Evolutionary conservation across 2,797 vertebrate genomes (phyloP).

Genomic region (Xenentodon cancila): DNA sequence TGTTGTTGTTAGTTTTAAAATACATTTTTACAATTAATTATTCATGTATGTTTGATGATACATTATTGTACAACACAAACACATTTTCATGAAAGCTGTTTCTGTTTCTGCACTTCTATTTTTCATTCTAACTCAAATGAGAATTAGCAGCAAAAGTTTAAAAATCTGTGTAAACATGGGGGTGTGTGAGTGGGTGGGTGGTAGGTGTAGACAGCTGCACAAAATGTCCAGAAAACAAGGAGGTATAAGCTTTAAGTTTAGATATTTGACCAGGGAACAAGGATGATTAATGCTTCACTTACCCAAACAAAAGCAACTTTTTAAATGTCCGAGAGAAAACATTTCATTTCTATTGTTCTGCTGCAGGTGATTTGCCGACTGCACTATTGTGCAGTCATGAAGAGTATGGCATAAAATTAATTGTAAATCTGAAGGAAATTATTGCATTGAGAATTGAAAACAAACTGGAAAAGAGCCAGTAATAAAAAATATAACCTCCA

Average conservation of each 20-base stretch:
- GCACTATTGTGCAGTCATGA: neutral
- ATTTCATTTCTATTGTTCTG: slow-evolving; percentile 25
- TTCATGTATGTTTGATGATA: neutral
- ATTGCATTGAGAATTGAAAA: too few relatives aligned
- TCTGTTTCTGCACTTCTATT: neutral
- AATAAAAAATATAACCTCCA: too few relatives aligned
- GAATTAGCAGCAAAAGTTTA: slow-evolving; percentile 17
- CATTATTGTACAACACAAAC: neutral
- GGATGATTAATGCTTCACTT: slow-evolving; percentile 23
- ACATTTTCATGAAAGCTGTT: too few relatives aligned
- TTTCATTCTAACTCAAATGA: neutral
- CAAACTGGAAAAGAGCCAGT: too few relatives aligned
- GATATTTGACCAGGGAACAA: slow-evolving; percentile 8
- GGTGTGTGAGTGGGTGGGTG: too few relatives aligned
- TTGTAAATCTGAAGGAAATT: too few relatives aligned
- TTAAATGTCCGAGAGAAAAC: slow-evolving; percentile 6
- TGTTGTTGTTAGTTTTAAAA: too few relatives aligned
- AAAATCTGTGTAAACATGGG: too few relatives aligned
- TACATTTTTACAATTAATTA: neutral
- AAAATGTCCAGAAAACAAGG: slow-evolving; percentile 31
- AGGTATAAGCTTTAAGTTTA: slow-evolving; percentile 27
- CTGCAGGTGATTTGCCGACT: slow-evolving; percentile 1
- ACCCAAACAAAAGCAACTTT: slow-evolving; percentile 14
- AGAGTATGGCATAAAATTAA: neutral
- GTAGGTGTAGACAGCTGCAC: neutral